phyloP scores from a whole-genome alignment of 2,888 invertebrate species.

The Synergus itoensis region DNA sequence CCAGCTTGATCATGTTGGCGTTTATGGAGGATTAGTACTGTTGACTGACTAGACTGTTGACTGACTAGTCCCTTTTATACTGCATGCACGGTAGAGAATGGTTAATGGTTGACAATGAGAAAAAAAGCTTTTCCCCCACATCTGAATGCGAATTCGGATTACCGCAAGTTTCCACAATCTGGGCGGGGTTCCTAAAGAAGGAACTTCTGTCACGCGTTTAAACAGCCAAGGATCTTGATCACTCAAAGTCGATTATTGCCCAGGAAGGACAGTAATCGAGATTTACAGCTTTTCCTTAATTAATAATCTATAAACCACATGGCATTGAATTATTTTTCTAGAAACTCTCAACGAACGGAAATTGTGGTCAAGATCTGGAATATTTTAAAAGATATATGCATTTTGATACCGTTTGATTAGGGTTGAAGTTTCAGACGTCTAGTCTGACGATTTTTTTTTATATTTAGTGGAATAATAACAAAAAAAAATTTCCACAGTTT shows the following conservation, averaged over 20 bases:
- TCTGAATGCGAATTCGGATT: constrained; percentile 24
- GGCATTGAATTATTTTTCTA: not conserved
- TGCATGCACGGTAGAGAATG: constrained; percentile 29
- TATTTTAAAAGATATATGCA: not conserved
- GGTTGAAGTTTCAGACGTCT: too few species aligned
- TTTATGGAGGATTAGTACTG: constrained; percentile 41
- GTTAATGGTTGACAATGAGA: constrained; percentile 30
- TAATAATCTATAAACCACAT: not conserved
- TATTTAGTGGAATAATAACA: too few species aligned
- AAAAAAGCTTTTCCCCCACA: constrained; percentile 29
- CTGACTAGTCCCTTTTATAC: constrained; percentile 35
- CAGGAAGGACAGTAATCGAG: not conserved
- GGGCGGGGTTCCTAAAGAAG: constrained; percentile 11
- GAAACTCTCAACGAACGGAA: not conserved
- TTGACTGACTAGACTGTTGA: constrained; percentile 32
- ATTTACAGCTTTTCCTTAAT: not conserved
- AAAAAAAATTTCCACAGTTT: too few species aligned
- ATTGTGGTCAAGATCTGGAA: not conserved
- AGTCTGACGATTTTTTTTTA: too few species aligned
- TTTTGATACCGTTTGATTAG: too few species aligned
- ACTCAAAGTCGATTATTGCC: not conserved
- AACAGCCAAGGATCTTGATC: constrained; percentile 17
- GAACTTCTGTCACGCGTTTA: not conserved
- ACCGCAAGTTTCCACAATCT: constrained; percentile 2
- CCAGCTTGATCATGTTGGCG: constrained; percentile 82